Percentiles rank a stretch among this genome's conserved stretches.
These are phyloP conservation scores for Oreochromis aureus DNA, from an alignment of 2,113 vertebrate genomes.

Conservation along the genomic window DNA sequence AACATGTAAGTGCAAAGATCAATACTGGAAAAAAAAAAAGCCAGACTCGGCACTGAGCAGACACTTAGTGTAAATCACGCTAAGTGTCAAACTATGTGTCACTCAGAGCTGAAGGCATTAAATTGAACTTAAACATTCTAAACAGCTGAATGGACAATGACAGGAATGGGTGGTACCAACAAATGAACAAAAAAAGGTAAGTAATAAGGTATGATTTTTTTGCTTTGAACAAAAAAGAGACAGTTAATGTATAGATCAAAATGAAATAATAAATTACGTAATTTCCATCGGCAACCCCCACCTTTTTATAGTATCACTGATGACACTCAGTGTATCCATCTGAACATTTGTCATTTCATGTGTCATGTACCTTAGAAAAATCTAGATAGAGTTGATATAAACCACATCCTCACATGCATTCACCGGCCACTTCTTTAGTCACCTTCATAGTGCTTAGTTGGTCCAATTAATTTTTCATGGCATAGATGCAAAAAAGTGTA, in stretches of 20 bases:
- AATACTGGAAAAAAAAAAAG: not conserved
- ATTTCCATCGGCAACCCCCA: not conserved
- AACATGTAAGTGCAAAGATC: not conserved
- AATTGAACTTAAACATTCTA: not conserved
- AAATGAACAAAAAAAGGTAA: not conserved
- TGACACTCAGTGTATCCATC: not conserved
- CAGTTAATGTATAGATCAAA: not conserved
- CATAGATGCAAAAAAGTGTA: not conserved
- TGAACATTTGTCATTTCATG: not conserved
- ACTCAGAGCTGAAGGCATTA: not conserved
- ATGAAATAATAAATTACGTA: not conserved
- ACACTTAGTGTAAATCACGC: not conserved
- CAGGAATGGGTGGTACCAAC: not conserved
- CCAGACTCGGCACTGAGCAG: not conserved
- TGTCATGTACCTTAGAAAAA: not conserved
- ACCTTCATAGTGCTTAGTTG: not conserved
- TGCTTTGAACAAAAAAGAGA: not conserved
- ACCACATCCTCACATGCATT: not conserved
- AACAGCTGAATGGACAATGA: not conserved
- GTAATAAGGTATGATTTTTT: not conserved
- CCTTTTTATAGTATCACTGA: not conserved
- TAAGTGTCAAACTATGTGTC: not conserved
- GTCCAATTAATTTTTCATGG: not conserved
- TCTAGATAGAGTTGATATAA: not conserved
- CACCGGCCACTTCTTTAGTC: not conserved